Evolutionary conservation across 2,113 vertebrate genomes (phyloP), one percentile per base, ranked within the genome.

Genomic region (Smithornis capensis): DNA sequence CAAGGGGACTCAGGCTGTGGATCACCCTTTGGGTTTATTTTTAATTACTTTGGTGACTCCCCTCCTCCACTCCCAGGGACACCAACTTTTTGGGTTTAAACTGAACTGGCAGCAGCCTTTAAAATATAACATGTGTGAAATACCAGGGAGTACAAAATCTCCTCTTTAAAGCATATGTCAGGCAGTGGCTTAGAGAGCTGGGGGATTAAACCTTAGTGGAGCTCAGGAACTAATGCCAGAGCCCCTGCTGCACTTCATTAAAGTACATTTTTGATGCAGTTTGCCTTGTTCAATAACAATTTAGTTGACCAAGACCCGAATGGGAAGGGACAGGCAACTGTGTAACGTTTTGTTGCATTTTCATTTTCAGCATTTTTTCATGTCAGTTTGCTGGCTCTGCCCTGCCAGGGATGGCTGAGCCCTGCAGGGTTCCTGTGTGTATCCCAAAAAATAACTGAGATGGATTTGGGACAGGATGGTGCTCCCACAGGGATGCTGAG

Each of bases 231-330:
- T 31, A 28, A 71, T 23, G 76, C 83, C 94, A 94, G 86, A 90
- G 76, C 91, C 86, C 91, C 96, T 92, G 91, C 91, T 94, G 96
- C 91, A 69, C 91, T 92, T 93, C 94, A 86, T 90, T 69, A 89
- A 85, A 92, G 91, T 42, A 83, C 91, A 90, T 90, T 95, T 94
- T 75, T 90, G 94, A 80, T 9, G 19, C 93, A 94, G 91, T 83
- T 65, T 90, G 93, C 76, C 76, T 57, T 71, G 40, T 38, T 92
- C 91, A 60, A 27, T 70, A 92, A 45, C 10, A 33, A 86, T 95
- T 94, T 49, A 73, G 55, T 57, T 47, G 10, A 83, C 71, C 49
- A 57, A 89, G 71, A 80, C 14, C 59, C n/a, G 45, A 74, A 89
- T 91, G 31, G 13, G 93, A 88, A 92, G 68, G 94, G 94, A 95